phyloP scores from a whole-genome alignment of 2,797 vertebrate species.

The Poecilia gillii region DNA sequence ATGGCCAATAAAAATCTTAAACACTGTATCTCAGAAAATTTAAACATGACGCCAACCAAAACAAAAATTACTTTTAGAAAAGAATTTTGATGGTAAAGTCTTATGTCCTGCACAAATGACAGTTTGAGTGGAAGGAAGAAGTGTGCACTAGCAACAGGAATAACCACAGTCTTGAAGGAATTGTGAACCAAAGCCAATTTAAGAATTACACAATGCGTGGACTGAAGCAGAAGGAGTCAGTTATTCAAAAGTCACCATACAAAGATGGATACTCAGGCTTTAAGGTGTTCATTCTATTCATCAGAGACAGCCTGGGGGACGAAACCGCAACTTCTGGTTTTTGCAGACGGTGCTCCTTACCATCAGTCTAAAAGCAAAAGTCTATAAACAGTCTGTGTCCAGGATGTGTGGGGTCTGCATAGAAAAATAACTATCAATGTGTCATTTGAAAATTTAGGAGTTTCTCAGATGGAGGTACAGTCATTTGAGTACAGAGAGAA shows the following conservation, averaged over 20 bases:
- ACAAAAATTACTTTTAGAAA: not conserved
- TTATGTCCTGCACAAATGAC: not conserved
- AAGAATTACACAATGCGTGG: not conserved
- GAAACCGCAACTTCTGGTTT: no score
- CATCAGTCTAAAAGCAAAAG: not conserved
- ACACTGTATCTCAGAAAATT: not conserved
- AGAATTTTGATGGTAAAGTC: not conserved
- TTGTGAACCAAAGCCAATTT: no score
- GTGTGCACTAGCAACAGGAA: no score
- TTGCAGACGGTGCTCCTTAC: not conserved
- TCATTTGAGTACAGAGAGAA: not conserved
- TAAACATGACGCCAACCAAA: not conserved
- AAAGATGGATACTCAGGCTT: not conserved
- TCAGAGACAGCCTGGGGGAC: no score
- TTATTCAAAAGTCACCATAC: not conserved
- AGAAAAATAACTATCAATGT: not conserved
- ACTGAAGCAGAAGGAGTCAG: no score
- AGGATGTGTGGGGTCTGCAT: not conserved
- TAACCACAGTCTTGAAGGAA: no score
- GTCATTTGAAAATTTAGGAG: not conserved
- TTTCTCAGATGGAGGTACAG: not conserved
- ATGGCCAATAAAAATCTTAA: not conserved
- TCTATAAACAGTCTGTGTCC: not conserved
- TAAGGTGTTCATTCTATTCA: not conserved
- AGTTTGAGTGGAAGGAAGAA: not conserved